A percentile compares a stretch with the other conserved stretches of the same genome.
Conservation (phyloP, 2,888 invertebrate species). For the Epiperipatus broadwayi region DNA sequence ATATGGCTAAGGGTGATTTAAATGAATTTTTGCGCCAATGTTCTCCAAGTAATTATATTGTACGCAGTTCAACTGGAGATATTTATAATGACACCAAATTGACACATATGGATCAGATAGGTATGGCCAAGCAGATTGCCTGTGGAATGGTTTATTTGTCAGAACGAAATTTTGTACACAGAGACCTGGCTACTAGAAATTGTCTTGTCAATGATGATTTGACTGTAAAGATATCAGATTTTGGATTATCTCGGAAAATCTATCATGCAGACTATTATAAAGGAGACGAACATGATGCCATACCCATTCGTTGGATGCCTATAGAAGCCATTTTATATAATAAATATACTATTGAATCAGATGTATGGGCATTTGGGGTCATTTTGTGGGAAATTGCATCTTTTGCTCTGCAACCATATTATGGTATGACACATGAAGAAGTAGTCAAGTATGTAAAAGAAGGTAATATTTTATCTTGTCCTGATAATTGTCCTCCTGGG, state of each 20-base stretch:
- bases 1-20: conserved; percentile 88
- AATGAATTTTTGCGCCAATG: conserved; percentile 80
- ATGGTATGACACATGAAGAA: conserved; percentile 91
- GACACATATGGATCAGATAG: conserved; percentile 57
- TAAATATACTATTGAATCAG: conserved; percentile 84
- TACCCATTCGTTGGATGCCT: conserved; percentile 96
- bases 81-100: conserved; percentile 45
- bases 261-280: conserved; percentile 70
- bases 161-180: conserved; percentile 80
- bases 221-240: conserved; percentile 91
- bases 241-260: conserved; percentile 85
- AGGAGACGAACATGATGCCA: conserved; percentile 83
- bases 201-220: conserved; percentile 82
- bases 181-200: conserved; percentile 85
- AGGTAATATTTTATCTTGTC: conserved; percentile 69
- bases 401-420: conserved; percentile 86
- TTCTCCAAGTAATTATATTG: conserved; percentile 59
- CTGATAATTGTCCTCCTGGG: conserved; percentile 61
- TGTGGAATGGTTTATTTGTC: conserved; percentile 87
- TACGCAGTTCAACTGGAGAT: conserved; percentile 36
- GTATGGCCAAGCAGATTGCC: conserved; percentile 70
- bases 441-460: conserved; percentile 84
- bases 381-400: conserved; percentile 93
- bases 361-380: conserved; percentile 93
- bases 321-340: conserved; percentile 86